Evolutionary conservation across 2,113 vertebrate genomes (phyloP).

Genomic region (Elanus axillaris): DNA sequence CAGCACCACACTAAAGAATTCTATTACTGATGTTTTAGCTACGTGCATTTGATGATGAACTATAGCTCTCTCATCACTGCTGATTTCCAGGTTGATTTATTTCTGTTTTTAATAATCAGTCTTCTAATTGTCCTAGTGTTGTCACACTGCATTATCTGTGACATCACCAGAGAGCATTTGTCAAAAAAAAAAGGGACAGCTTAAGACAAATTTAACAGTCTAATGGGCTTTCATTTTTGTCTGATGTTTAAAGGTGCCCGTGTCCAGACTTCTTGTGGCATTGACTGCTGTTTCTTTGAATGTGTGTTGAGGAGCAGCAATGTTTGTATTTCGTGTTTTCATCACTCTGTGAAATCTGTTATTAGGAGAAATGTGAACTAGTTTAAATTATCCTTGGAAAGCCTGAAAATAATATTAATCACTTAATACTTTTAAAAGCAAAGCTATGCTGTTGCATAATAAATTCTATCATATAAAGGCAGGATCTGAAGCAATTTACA

Average conservation of each 20-base stretch:
- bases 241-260: not conserved
- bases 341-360: not conserved
- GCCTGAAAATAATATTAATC: not conserved
- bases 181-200: not conserved
- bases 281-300: not conserved
- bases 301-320: not conserved
- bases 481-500: not conserved
- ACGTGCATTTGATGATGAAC: fast-evolving
- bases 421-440: not conserved
- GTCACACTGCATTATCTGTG: not conserved
- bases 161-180: not conserved
- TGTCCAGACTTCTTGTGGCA: not conserved
- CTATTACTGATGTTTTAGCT: not conserved
- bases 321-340: not conserved
- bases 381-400: not conserved
- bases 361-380: not conserved
- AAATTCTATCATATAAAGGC: not conserved
- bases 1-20: not conserved
- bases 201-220: not conserved
- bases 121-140: not conserved
- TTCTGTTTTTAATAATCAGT: constrained; percentile 38
- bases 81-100: not conserved
- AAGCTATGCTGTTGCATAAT: fast-evolving
- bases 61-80: not conserved
- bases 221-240: not conserved